A percentile compares a stretch with the other conserved stretches of the same genome.
Evolutionary conservation across 2,797 vertebrate species (phyloP).

Genomic region (Adrianichthys oophorus): DNA sequence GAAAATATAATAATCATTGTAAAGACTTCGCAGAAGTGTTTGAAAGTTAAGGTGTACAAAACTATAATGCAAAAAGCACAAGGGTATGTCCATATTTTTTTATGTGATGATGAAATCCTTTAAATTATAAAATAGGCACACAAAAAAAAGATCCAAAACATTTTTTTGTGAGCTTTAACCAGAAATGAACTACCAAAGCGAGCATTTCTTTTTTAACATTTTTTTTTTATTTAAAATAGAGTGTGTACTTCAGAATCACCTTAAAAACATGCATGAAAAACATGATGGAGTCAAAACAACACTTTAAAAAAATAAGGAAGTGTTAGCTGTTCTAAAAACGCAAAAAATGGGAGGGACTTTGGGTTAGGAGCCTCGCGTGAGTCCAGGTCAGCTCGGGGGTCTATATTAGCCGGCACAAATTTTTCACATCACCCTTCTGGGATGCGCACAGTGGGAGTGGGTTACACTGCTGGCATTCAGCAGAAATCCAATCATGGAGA

Average conservation of each 20-base stretch:
- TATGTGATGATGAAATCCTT: too few relatives aligned
- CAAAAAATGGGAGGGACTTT: conserved; percentile 6
- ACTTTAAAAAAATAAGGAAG: neutral
- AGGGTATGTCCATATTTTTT: too few relatives aligned
- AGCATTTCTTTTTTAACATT: too few relatives aligned
- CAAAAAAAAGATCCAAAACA: too few relatives aligned
- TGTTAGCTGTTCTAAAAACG: conserved; percentile 8
- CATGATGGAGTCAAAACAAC: too few relatives aligned
- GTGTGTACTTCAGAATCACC: too few relatives aligned
- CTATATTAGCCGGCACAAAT: conserved; percentile 30
- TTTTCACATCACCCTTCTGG: conserved; percentile 48
- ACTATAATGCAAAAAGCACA: too few relatives aligned
- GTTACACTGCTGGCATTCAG: conserved; percentile 74
- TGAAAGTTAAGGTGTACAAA: neutral
- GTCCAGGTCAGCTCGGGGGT: conserved; percentile 25
- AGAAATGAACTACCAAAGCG: too few relatives aligned
- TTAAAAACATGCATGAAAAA: too few relatives aligned
- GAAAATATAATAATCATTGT: conserved; percentile 48
- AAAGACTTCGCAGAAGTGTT: conserved; percentile 25
- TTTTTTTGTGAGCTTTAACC: too few relatives aligned
- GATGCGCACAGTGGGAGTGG: conserved; percentile 62
- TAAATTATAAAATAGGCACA: too few relatives aligned
- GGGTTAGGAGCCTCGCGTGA: conserved; percentile 21
- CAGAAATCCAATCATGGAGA: conserved; percentile 71
- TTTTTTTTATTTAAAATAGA: too few relatives aligned